Base-by-base conservation (phyloP, 37 sponge, comb jelly and placozoan species). In the Haliclona indistincta region DNA sequence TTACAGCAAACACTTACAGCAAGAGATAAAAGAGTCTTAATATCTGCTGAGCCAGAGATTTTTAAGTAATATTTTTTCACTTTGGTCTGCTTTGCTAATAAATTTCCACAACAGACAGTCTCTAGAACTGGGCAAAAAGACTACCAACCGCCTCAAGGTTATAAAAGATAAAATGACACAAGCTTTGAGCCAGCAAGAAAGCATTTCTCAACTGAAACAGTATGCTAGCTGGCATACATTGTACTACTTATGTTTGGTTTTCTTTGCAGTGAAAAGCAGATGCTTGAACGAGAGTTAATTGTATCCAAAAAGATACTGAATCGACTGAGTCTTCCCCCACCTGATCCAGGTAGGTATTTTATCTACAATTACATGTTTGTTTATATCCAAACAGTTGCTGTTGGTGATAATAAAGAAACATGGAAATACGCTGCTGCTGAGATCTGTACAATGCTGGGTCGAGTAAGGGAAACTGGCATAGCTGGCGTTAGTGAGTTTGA, bases 381-480 rank as follows among this genome's bases (percentile, higher is more conserved):
- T n/a, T n/a, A n/a, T n/a, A n/a, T n/a, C n/a, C n/a, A n/a, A n/a
- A n/a, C n/a, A 36, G 67, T 7, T n/a, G 40, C 67, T 38, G 67
- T 25, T 4, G 7, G 5, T 8, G 67, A 65, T 38, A 34, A 66
- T 2, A 63, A 38, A 4, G 54, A 73, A 2, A 68, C 88, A 23
- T 87, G 88, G 88, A 87, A 81, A 65, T 81, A 64, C 70, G 88
- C 88, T 37, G 81, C 82, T 22, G 71, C 28, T 41, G 88, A 87
- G 33, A 81, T 87, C 5, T 76, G 43, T 56, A 54, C 36, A 37
- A 43, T 87, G 58, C 72, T 87, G n/a, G n/a, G 54, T 34, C 61
- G 63, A 77, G 77, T 64, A 38, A 40, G 77, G 3, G 56, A 65
- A 26, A 64, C 36, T 45, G 77, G 77, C 4, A 26, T 47, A 44